Conservation (phyloP, 2,113 vertebrate species). For the Maylandia zebra region DNA sequence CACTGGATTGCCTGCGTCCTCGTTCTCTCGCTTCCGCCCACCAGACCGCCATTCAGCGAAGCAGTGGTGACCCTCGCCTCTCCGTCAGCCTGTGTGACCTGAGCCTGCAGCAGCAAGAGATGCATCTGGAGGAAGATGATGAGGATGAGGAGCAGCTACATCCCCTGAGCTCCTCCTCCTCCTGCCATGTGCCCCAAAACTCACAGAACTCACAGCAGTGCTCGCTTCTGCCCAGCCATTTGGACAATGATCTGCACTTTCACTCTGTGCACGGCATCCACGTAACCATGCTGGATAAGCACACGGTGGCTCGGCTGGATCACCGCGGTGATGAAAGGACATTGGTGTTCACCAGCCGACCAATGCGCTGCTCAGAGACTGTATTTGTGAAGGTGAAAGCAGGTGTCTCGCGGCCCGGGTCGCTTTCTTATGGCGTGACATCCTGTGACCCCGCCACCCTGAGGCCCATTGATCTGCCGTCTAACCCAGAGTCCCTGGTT, state of each 20-base stretch:
- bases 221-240: slow-evolving; percentile 77
- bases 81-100: slow-evolving; percentile 87
- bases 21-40: slow-evolving; percentile 80
- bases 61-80: slow-evolving; percentile 77
- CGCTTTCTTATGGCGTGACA: slow-evolving; percentile 83
- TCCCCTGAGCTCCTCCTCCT: slow-evolving; percentile 44
- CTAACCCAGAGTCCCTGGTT: slow-evolving; percentile 79
- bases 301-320: slow-evolving; percentile 79
- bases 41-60: slow-evolving; percentile 74
- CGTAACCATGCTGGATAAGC: slow-evolving; percentile 79
- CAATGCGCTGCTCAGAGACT: slow-evolving; percentile 79
- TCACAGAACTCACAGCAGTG: slow-evolving; percentile 87
- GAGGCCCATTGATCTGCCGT: slow-evolving; percentile 81
- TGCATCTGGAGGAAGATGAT: slow-evolving; percentile 58
- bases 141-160: slow-evolving; percentile 73
- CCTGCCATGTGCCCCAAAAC: slow-evolving; percentile 86
- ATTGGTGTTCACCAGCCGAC: slow-evolving; percentile 85
- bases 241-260: slow-evolving; percentile 84
- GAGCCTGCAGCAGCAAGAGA: slow-evolving; percentile 73
- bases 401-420: slow-evolving; percentile 50
- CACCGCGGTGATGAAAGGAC: slow-evolving; percentile 82
- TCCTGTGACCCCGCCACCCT: slow-evolving; percentile 83
- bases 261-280: slow-evolving; percentile 82
- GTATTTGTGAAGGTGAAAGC: slow-evolving; percentile 85
- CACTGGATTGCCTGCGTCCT: slow-evolving; percentile 79